Conservation (phyloP, 2,113 vertebrate genomes). For the Microcebus lehilahytsara region DNA sequence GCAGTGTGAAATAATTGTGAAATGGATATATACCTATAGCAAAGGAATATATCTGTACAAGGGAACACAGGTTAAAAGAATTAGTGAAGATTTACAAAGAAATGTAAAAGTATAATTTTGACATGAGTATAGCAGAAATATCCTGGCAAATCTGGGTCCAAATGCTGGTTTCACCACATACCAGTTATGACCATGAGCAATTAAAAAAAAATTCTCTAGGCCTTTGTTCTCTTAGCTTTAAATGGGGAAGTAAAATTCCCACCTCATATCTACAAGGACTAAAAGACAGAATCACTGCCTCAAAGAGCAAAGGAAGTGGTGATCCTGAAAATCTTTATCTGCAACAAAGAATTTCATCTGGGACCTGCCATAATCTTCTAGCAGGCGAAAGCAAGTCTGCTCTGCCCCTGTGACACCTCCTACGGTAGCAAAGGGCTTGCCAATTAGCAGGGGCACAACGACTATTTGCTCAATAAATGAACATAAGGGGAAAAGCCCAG, state of each 20-base stretch:
- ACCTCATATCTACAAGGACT: neutral
- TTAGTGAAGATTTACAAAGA: neutral
- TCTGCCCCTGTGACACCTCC: too few relatives aligned
- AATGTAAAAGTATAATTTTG: neutral
- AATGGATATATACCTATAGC: neutral
- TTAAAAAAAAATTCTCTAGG: neutral
- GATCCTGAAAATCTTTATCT: neutral
- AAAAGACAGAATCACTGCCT: neutral
- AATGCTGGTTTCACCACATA: neutral
- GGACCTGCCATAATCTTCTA: too few relatives aligned
- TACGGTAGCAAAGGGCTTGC: accelerated
- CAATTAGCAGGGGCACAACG: accelerated
- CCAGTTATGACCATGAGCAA: neutral
- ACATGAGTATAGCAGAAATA: neutral
- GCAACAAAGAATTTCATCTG: neutral
- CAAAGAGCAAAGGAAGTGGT: neutral
- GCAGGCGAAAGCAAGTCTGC: neutral
- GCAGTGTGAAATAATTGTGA: neutral
- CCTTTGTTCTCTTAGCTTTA: neutral
- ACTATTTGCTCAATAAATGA: neutral
- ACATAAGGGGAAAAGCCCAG: neutral
- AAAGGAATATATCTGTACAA: neutral
- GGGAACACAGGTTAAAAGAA: neutral
- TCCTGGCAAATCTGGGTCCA: neutral
- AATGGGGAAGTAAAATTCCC: neutral